Evolutionary conservation across 2,888 invertebrate genomes (phyloP).

Genomic region (Halocaridina rubra): DNA sequence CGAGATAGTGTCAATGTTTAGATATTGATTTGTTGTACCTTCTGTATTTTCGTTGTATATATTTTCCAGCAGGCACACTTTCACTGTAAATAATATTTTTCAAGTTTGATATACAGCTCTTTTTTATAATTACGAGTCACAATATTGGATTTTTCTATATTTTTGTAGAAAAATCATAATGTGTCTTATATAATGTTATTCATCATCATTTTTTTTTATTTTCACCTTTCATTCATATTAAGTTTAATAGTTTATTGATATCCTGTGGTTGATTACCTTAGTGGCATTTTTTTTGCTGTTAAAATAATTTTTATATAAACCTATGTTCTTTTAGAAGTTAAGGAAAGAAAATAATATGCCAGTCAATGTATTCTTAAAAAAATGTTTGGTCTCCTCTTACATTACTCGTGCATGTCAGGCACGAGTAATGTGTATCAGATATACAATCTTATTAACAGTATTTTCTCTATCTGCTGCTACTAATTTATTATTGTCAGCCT

Average conservation of each 20-base stretch:
- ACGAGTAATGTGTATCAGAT: neutral
- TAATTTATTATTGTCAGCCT: neutral
- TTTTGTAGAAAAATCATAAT: constrained; percentile 42
- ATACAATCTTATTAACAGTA: neutral
- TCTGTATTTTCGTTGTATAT: constrained; percentile 48
- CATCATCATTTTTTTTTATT: constrained; percentile 22
- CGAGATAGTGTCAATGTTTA: too few species aligned
- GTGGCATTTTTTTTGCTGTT: neutral
- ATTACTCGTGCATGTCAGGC: too few species aligned
- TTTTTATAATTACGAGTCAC: constrained; percentile 9
- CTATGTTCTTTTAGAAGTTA: constrained; percentile 6
- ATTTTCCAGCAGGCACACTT: constrained; percentile 35
- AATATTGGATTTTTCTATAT: constrained; percentile 45
- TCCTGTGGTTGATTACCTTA: neutral
- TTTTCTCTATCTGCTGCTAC: neutral
- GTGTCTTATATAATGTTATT: constrained; percentile 33
- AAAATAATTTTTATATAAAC: too few species aligned
- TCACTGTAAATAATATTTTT: constrained; percentile 40
- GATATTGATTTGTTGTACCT: neutral
- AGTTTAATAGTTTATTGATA: constrained; percentile 28
- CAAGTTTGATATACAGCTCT: constrained; percentile 1
- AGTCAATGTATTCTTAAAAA: too few species aligned
- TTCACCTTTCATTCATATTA: constrained; percentile 18
- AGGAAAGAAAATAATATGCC: too few species aligned
- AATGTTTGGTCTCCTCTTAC: too few species aligned